Conservation (phyloP, 2,113 vertebrate genomes). For the Ciconia boyciana region DNA sequence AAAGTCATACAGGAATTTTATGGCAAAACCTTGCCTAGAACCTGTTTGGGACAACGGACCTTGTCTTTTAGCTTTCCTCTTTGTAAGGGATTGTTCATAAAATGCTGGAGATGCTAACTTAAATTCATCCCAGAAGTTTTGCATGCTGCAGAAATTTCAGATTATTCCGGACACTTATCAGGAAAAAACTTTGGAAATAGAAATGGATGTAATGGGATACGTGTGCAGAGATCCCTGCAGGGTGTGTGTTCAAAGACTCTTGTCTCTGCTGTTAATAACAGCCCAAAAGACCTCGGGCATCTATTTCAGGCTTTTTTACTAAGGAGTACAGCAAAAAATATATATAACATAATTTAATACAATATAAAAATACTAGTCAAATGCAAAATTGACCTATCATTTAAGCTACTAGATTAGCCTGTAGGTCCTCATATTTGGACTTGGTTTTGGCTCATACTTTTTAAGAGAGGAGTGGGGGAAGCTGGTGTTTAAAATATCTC, state of each 20-base stretch:
- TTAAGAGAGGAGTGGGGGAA: neutral
- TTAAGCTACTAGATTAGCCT: neutral
- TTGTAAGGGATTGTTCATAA: neutral
- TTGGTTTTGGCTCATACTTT: neutral
- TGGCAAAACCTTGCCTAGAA: neutral
- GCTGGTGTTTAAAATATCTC: neutral
- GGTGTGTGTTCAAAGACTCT: constrained; percentile 25
- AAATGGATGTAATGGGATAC: neutral
- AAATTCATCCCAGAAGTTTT: neutral
- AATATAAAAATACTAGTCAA: neutral
- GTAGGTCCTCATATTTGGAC: neutral
- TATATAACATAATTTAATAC: neutral
- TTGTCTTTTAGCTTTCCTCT: neutral
- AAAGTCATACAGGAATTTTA: neutral
- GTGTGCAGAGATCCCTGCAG: constrained; percentile 10
- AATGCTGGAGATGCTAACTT: neutral
- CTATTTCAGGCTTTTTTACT: constrained; percentile 4
- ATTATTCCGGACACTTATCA: constrained; percentile 20
- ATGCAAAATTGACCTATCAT: neutral
- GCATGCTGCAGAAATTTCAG: neutral
- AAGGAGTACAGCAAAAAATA: neutral
- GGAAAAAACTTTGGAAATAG: constrained; percentile 19
- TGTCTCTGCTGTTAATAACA: constrained; percentile 17
- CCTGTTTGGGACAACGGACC: neutral
- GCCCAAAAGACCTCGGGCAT: constrained; percentile 1